Percentiles rank a stretch among this genome's conserved stretches.
These are phyloP conservation scores for Corticium candelabrum DNA, from an alignment of 37 sponge, comb jelly and placozoan species.

Conservation along the genomic window DNA sequence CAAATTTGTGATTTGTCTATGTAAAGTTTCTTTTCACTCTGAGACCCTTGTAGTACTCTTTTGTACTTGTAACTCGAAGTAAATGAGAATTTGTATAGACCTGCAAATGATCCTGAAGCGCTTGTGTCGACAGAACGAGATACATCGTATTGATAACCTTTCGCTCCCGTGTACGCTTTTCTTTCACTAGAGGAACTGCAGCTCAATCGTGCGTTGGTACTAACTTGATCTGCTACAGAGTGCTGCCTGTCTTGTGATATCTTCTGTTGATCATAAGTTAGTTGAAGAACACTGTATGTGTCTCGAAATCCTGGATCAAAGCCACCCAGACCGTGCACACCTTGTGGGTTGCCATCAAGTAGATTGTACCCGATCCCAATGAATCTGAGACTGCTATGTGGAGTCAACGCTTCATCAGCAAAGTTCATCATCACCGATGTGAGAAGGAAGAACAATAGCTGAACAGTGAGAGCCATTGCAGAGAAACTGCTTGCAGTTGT, in stretches of 20 bases:
- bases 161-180: not conserved
- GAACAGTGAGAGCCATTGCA: too few relatives aligned
- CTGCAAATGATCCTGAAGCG: not conserved
- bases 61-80: not conserved
- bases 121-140: not conserved
- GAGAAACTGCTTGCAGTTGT: too few relatives aligned
- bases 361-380: constrained; percentile 12
- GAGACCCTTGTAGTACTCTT: not conserved
- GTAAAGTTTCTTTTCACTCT: not conserved
- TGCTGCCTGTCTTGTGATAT: not conserved
- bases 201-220: not conserved
- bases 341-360: constrained; percentile 18
- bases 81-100: not conserved
- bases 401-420: too few relatives aligned
- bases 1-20: not conserved
- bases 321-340: constrained; percentile 1
- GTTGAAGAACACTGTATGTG: not conserved
- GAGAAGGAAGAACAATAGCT: too few relatives aligned
- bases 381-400: too few relatives aligned
- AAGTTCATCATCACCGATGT: too few relatives aligned
- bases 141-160: not conserved
- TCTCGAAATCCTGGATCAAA: constrained; percentile 6
- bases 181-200: not conserved
- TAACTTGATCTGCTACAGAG: constrained; percentile 10
- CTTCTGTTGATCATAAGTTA: not conserved